phyloP scores from a whole-genome alignment of 1,140 invertebrate genomes.

The Elysia chlorotica region DNA sequence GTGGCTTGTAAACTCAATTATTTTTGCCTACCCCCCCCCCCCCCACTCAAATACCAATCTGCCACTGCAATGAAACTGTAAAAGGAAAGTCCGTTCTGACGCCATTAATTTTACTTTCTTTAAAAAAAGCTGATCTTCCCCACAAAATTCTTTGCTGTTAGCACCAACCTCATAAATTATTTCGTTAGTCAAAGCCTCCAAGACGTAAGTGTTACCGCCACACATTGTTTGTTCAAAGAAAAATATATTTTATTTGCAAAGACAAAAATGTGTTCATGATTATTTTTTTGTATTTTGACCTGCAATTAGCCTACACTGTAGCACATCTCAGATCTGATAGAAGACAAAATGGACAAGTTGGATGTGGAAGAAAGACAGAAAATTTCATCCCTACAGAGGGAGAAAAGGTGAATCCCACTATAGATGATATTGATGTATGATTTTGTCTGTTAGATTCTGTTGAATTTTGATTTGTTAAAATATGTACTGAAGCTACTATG shows the following conservation, averaged over 20 bases:
- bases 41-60: no score
- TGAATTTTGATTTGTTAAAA: not conserved
- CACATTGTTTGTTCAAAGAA: not conserved
- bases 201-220: no score
- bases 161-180: no score
- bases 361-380: slow-evolving; percentile 14
- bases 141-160: no score
- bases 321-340: no score
- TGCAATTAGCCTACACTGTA: not conserved
- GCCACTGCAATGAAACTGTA: no score
- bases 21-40: no score
- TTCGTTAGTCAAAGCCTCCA: no score
- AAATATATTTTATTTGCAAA: not conserved
- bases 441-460: not conserved
- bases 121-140: no score
- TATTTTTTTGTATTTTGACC: not conserved
- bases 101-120: no score
- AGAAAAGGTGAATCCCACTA: slow-evolving; percentile 11
- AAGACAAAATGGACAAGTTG: slow-evolving; percentile 9
- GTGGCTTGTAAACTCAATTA: no score
- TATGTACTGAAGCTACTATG: not conserved
- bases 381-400: slow-evolving; percentile 5
- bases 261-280: not conserved
- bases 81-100: no score
- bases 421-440: not conserved